A percentile compares a stretch with the other conserved stretches of the same genome.
phyloP scores from a whole-genome alignment of 1,140 invertebrate genomes.

The Apis dorsata region DNA sequence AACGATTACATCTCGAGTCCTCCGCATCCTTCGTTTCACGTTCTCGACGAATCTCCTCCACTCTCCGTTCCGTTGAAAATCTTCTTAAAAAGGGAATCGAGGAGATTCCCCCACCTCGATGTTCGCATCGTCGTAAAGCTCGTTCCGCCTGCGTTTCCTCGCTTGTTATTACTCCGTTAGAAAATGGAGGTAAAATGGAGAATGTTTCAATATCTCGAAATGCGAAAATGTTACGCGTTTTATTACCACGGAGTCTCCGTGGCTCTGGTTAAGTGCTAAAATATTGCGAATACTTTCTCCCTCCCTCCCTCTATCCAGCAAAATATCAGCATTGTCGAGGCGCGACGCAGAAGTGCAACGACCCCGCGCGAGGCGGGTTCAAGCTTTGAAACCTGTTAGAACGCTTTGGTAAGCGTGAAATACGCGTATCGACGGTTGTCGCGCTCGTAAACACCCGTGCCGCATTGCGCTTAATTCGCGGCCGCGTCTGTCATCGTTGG shows the following conservation, averaged over 20 bases:
- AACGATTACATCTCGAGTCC: too few relatives aligned
- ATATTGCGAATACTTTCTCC: constrained; percentile 56
- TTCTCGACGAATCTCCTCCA: too few relatives aligned
- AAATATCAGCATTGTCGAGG: constrained; percentile 60
- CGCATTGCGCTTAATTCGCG: constrained; percentile 18
- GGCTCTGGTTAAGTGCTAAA: constrained; percentile 39
- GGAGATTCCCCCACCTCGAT: too few relatives aligned
- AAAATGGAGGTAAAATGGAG: constrained; percentile 19
- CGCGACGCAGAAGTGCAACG: constrained; percentile 42
- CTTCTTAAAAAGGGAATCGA: too few relatives aligned
- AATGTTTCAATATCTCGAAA: constrained; percentile 47
- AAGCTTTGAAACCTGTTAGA: constrained; percentile 58
- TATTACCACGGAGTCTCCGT: constrained; percentile 34
- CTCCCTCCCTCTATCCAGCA: constrained; percentile 4
- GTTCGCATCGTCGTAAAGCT: neutral
- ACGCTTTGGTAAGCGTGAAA: constrained; percentile 23
- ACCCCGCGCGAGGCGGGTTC: constrained; percentile 44
- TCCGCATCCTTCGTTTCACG: too few relatives aligned
- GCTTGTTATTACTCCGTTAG: constrained; percentile 29
- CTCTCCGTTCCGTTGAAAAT: too few relatives aligned
- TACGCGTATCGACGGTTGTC: constrained; percentile 13
- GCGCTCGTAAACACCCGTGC: neutral
- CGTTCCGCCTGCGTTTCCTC: neutral
- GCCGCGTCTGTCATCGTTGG: constrained; percentile 3
- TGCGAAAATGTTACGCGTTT: constrained; percentile 50